A percentile compares a stretch with the other conserved stretches of the same genome.
Conservation (phyloP, 2,797 vertebrate genomes). For the Decapterus maruadsi region DNA sequence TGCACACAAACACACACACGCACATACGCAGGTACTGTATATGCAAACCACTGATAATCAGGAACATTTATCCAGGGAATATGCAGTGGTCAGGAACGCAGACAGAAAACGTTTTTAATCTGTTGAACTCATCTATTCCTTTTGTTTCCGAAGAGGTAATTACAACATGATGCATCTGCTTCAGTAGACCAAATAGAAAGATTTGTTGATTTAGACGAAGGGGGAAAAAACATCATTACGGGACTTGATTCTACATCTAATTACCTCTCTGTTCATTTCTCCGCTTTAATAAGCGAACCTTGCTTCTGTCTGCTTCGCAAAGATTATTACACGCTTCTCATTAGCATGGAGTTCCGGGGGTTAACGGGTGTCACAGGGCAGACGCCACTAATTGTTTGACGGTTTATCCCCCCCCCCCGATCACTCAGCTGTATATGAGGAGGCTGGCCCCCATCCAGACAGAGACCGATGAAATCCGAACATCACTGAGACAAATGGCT, state of each 20-base stretch:
- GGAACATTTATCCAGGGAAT: slow-evolving; percentile 30
- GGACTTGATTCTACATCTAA: slow-evolving; percentile 50
- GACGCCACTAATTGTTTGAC: slow-evolving; percentile 71
- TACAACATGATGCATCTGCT: slow-evolving; percentile 42
- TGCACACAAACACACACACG: slow-evolving; percentile 28
- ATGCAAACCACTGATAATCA: slow-evolving; percentile 35
- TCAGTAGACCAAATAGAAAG: slow-evolving; percentile 37
- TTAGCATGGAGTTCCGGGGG: slow-evolving; percentile 62
- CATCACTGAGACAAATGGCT: slow-evolving; percentile 51
- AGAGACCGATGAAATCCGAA: slow-evolving; percentile 42
- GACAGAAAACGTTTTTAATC: slow-evolving; percentile 33
- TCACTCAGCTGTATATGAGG: slow-evolving; percentile 65
- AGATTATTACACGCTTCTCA: slow-evolving; percentile 63
- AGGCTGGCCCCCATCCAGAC: slow-evolving; percentile 69
- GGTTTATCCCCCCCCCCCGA: slow-evolving; percentile 62
- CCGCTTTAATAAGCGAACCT: slow-evolving; percentile 63
- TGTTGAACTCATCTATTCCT: slow-evolving; percentile 26
- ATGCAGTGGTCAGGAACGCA: slow-evolving; percentile 11
- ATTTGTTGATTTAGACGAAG: slow-evolving; percentile 51
- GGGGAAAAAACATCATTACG: slow-evolving; percentile 39
- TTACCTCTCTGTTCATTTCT: slow-evolving; percentile 53
- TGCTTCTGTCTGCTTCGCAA: slow-evolving; percentile 50
- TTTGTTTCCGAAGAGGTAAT: slow-evolving; percentile 43
- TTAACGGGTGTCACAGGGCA: slow-evolving; percentile 76
- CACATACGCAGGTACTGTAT: slow-evolving; percentile 34